These are phyloP conservation scores for Apotomis betuletana DNA, from an alignment of 2,888 invertebrate genomes.

Conservation along the genomic window DNA sequence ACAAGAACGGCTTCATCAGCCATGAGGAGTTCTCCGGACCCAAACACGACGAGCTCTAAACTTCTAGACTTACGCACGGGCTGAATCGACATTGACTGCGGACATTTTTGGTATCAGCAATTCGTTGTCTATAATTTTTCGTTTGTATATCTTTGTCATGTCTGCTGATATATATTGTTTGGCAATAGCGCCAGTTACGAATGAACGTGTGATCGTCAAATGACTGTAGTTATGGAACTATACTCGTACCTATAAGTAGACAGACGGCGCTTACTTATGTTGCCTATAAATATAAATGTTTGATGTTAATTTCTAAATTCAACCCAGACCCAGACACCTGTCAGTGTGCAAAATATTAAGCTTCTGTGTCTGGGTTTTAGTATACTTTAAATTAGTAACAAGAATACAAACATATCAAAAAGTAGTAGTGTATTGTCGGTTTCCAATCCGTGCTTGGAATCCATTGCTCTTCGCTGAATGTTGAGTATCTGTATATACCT, in stretches of 20 bases:
- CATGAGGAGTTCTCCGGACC: slow-evolving; percentile 98
- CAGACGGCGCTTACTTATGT: neutral
- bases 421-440: slow-evolving; percentile 13
- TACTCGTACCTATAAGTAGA: neutral
- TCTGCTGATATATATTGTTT: neutral
- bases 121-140: neutral
- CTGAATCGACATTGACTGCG: neutral
- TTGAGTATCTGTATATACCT: slow-evolving; percentile 33
- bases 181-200: neutral
- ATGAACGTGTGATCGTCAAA: neutral
- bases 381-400: slow-evolving; percentile 12
- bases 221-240: neutral
- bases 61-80: slow-evolving; percentile 21
- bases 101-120: neutral
- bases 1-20: slow-evolving; percentile 97
- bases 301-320: neutral
- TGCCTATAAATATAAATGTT: neutral
- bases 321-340: neutral
- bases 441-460: slow-evolving; percentile 23
- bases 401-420: slow-evolving; percentile 27
- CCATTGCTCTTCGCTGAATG: slow-evolving; percentile 29
- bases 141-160: too few relatives aligned
- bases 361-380: neutral
- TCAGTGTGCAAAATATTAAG: neutral
- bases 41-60: slow-evolving; percentile 97